Evolutionary conservation across 2,888 invertebrate species (phyloP).

Genomic region (Cactoblastis cactorum): DNA sequence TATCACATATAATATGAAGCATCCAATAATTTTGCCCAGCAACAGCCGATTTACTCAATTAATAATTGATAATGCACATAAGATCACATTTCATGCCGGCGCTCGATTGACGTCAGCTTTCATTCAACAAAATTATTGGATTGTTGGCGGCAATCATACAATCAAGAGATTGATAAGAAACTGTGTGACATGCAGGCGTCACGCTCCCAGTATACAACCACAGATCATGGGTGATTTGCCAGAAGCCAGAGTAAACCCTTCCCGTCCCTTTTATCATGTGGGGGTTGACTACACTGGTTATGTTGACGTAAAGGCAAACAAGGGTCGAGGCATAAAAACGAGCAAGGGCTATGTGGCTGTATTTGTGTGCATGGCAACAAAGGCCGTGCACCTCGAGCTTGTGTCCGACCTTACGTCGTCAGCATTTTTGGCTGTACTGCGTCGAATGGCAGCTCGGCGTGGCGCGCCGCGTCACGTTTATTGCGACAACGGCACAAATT

Average conservation of each 20-base stretch:
- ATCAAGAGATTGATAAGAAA: neutral
- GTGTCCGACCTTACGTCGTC: conserved; percentile 28
- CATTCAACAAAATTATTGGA: no score
- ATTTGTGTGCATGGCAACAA: neutral
- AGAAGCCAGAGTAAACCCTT: neutral
- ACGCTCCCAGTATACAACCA: neutral
- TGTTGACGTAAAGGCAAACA: neutral
- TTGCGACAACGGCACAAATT: conserved; percentile 28
- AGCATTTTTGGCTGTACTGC: conserved; percentile 27
- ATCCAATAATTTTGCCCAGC: no score
- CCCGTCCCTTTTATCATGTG: neutral
- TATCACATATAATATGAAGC: no score
- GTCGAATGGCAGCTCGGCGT: conserved; percentile 26
- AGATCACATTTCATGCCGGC: no score
- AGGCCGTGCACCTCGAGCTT: conserved; percentile 27
- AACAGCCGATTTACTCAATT: no score
- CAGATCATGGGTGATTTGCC: neutral
- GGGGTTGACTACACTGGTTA: neutral
- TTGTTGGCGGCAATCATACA: neutral
- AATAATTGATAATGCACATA: no score
- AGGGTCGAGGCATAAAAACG: neutral
- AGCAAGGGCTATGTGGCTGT: neutral
- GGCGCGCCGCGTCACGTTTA: conserved; percentile 27
- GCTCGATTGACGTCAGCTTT: no score
- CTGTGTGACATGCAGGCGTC: neutral